Base-by-base conservation (phyloP, 2,797 vertebrate genomes). In the Spinus pinus region DNA sequence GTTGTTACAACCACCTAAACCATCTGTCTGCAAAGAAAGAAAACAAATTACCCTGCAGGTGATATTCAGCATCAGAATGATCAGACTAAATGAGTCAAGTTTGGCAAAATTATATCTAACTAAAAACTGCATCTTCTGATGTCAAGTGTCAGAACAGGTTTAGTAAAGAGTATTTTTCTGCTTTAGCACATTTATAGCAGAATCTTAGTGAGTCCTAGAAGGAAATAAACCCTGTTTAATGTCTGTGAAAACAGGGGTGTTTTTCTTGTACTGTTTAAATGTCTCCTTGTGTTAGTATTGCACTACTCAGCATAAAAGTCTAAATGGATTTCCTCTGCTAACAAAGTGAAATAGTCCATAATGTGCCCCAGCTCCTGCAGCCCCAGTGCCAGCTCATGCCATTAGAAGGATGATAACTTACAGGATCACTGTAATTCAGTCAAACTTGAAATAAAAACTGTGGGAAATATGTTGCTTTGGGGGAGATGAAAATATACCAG, bases 401-500 rank as follows among this genome's bases (percentile, higher is more conserved):
- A 72, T 88, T 86, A 83, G 85, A 21, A 57, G 18, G 44, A 47
- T n/a, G 47, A 39, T 58, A 81, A 84, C 62, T 88, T 84, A 39
- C 35, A 94, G 79, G 37, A 66, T 79, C 61, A 37, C 85, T 81
- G 5, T 57, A 86, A 75, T 79, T 90, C 71, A 75, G n/a, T 81
- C 23, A 1, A 73, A 90, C 84, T 91, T 72, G 62, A 79, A 79
- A 91, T 90, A 70, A 90, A 96, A 95, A 69, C 82, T 72, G 56
- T 73, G 72, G 61, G 8, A 91, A 96, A 94, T 81, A 54, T n/a
- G 62, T 81, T 93, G 80, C 80, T 93, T 92, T 90, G 15, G 50
- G 70, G 86, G 54, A 90, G 77, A 84, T 84, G 73, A 72, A 91
- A 94, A 93, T 81, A 65, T 22, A 58, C 25, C 75, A 69, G 75